These are phyloP conservation scores for Metellina segmentata DNA, from an alignment of 2,888 invertebrate genomes.

Conservation along the genomic window DNA sequence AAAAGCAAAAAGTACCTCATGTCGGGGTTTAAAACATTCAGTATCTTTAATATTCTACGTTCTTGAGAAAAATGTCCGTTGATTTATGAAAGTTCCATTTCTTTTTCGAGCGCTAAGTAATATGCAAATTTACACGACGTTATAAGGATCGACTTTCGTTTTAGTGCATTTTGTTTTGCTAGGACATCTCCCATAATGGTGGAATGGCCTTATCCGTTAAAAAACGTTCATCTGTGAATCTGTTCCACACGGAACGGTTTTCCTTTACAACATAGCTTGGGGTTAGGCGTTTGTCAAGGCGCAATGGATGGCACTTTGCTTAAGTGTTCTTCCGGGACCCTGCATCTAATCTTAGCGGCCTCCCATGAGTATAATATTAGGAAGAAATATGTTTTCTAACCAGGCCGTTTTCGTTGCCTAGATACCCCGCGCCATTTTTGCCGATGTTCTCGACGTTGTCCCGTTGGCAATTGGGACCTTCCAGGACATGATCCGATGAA, in stretches of 20 bases:
- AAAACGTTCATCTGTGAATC: neutral
- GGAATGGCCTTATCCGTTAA: neutral
- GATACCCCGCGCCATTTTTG: neutral
- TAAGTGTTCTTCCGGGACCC: conserved; percentile 55
- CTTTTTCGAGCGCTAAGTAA: too few species aligned
- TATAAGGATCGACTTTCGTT: too few species aligned
- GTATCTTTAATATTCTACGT: too few species aligned
- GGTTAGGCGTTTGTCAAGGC: conserved; percentile 22
- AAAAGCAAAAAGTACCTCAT: too few species aligned
- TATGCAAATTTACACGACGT: too few species aligned
- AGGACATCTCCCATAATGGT: neutral
- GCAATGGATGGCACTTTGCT: conserved; percentile 64
- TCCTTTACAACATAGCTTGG: conserved; percentile 18
- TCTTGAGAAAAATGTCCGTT: too few species aligned
- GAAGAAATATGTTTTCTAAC: conserved; percentile 60
- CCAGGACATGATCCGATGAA: neutral
- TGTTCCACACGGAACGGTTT: neutral
- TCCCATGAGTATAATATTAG: conserved; percentile 59
- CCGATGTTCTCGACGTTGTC: neutral
- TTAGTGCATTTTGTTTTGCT: conserved; percentile 2
- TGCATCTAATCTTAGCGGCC: conserved; percentile 46
- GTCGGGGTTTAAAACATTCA: too few species aligned
- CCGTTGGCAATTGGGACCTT: conserved; percentile 24
- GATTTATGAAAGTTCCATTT: too few species aligned
- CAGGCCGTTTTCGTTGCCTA: neutral